Conservation (phyloP, 2,888 invertebrate species). For the Girardia tigrina region DNA sequence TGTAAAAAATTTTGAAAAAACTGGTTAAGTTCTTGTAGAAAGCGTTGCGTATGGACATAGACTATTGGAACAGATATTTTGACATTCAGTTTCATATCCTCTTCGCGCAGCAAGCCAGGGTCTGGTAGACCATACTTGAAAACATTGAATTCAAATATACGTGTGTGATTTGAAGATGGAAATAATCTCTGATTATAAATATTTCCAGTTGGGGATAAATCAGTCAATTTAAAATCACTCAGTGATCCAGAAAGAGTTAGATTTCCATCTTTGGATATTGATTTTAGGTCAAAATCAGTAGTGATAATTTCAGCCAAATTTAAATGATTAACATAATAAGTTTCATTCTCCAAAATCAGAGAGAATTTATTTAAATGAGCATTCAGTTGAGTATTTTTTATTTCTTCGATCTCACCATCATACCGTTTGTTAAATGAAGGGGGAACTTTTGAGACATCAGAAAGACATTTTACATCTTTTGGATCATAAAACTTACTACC, state of each 20-base stretch:
- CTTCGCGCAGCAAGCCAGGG: conserved; percentile 51
- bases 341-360: conserved; percentile 60
- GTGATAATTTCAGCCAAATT: conserved; percentile 66
- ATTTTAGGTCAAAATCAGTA: conserved; percentile 51
- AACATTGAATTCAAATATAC: conserved; percentile 61
- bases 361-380: conserved; percentile 65
- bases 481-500: conserved; percentile 44
- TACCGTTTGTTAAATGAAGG: not conserved
- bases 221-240: conserved; percentile 60
- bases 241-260: conserved; percentile 60
- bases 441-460: conserved; percentile 28
- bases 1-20: conserved; percentile 68
- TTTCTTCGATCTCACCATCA: conserved; percentile 36
- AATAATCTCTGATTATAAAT: conserved; percentile 67
- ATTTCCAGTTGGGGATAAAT: conserved; percentile 64
- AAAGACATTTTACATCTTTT: conserved; percentile 28
- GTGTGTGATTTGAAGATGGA: conserved; percentile 54
- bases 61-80: conserved; percentile 71
- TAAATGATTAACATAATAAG: conserved; percentile 51
- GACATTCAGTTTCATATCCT: conserved; percentile 62
- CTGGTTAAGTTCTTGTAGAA: conserved; percentile 71
- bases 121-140: conserved; percentile 56
- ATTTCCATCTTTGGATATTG: conserved; percentile 51
- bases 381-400: conserved; percentile 57
- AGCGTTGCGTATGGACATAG: conserved; percentile 82